These are phyloP conservation scores for Bombylius discolor DNA, from an alignment of 2,888 invertebrate species.

Conservation along the genomic window DNA sequence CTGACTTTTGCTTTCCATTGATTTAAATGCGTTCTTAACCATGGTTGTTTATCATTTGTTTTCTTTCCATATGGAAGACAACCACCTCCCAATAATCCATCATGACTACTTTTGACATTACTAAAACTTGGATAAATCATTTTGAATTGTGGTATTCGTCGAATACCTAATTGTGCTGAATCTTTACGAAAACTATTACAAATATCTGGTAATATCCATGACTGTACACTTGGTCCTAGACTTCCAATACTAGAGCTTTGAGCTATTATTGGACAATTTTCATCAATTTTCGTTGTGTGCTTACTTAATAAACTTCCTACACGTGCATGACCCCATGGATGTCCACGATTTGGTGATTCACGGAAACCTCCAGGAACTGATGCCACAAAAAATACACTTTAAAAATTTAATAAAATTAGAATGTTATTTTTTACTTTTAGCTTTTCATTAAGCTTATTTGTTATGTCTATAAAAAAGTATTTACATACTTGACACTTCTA, in stretches of 20 bases:
- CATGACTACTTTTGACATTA: conserved; percentile 76
- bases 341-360: conserved; percentile 36
- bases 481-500: conserved; percentile 57
- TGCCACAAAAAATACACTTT: conserved; percentile 70
- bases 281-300: conserved; percentile 44
- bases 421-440: too few species aligned
- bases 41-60: conserved; percentile 68
- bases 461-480: neutral
- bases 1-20: conserved; percentile 69
- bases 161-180: conserved; percentile 39
- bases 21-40: conserved; percentile 63
- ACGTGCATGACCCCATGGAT: conserved; percentile 50
- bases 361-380: conserved; percentile 76
- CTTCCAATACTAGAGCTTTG: conserved; percentile 90
- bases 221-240: conserved; percentile 52
- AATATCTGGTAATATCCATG: conserved; percentile 70
- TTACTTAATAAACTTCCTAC: conserved; percentile 50
- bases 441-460: neutral
- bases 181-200: conserved; percentile 47
- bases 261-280: conserved; percentile 59
- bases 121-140: conserved; percentile 65
- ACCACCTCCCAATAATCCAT: conserved; percentile 72
- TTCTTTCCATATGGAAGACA: conserved; percentile 76
- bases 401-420: too few species aligned
- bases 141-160: conserved; percentile 42